phyloP scores from a whole-genome alignment of 2,113 vertebrate species.

The Aleadryas rufinucha region DNA sequence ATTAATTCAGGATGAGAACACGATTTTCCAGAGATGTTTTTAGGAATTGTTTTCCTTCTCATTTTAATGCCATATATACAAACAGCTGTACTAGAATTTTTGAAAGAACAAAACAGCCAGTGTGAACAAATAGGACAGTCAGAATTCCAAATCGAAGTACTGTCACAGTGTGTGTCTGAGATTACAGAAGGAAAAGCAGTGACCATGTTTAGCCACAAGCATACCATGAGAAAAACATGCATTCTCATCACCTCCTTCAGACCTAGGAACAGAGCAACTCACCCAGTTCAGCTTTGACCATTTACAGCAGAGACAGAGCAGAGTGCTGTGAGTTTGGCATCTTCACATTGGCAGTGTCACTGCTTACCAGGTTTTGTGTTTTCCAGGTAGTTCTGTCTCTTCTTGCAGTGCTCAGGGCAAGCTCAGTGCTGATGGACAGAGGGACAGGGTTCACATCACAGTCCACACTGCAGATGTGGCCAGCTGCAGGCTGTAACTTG shows the following conservation, averaged over 20 bases:
- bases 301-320: not conserved
- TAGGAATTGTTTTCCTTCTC: not conserved
- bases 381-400: not conserved
- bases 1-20: not conserved
- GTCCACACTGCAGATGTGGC: not conserved
- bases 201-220: not conserved
- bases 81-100: not conserved
- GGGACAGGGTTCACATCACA: not conserved
- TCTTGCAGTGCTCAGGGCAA: not conserved
- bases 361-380: not conserved
- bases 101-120: not conserved
- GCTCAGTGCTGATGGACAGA: not conserved
- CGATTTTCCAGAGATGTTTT: not conserved
- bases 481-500: not conserved
- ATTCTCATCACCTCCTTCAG: not conserved
- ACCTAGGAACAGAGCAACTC: not conserved
- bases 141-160: not conserved
- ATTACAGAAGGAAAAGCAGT: not conserved
- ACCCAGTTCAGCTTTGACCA: not conserved
- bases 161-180: fast-evolving
- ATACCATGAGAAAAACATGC: not conserved
- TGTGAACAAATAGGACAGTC: not conserved
- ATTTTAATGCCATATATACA: not conserved
- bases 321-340: not conserved
- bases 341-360: fast-evolving